phyloP scores from a whole-genome alignment of 2,888 invertebrate species.

The Drosophila histrio region DNA sequence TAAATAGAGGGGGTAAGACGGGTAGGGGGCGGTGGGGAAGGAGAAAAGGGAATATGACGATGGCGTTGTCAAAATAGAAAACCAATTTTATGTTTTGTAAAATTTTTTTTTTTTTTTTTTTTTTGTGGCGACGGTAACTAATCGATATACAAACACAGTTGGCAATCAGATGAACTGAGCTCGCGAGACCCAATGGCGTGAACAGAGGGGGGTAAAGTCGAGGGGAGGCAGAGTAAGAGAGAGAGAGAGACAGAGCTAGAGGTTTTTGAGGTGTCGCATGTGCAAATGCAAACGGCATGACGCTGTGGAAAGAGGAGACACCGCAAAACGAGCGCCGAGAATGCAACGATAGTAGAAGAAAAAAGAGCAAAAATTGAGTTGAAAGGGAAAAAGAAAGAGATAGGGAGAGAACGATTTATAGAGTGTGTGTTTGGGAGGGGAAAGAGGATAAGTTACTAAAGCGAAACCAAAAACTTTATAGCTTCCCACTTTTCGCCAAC shows the following conservation, averaged over 20 bases:
- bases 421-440: neutral
- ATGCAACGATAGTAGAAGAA: neutral
- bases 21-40: neutral
- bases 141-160: constrained; percentile 74
- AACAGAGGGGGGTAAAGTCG: neutral
- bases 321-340: neutral
- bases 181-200: constrained; percentile 7
- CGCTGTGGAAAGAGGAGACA: constrained; percentile 31
- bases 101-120: constrained; percentile 4
- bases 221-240: neutral
- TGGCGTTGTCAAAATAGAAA: constrained; percentile 40
- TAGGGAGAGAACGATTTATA: neutral
- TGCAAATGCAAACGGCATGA: constrained; percentile 37
- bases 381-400: neutral
- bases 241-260: neutral
- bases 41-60: too few relatives aligned
- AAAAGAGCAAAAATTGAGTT: too few relatives aligned
- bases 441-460: neutral
- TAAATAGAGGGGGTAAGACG: neutral
- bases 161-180: constrained; percentile 44
- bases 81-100: constrained; percentile 14
- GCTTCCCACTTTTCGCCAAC: too few relatives aligned
- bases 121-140: constrained; percentile 52
- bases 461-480: constrained; percentile 6
- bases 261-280: constrained; percentile 6